phyloP scores from a whole-genome alignment of 2,888 invertebrate species.

The Gerris lacustris region DNA sequence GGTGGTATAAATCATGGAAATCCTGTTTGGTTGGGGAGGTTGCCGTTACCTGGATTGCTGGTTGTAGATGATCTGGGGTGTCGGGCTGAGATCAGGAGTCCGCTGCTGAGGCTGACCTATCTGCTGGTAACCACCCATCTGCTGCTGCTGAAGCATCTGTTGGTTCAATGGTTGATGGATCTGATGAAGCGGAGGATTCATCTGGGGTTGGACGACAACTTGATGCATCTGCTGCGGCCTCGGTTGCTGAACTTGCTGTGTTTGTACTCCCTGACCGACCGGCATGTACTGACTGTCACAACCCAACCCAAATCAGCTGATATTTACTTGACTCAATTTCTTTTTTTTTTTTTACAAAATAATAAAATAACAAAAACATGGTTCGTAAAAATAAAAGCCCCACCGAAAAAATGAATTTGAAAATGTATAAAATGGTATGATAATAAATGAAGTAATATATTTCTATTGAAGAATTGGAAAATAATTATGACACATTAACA shows the following conservation, averaged over 20 bases:
- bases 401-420: too few relatives aligned
- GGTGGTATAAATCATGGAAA: too few relatives aligned
- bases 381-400: too few relatives aligned
- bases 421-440: too few relatives aligned
- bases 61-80: neutral
- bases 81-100: constrained; percentile 1
- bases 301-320: neutral
- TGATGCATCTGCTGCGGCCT: neutral
- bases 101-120: neutral
- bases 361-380: too few relatives aligned
- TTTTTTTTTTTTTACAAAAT: too few relatives aligned
- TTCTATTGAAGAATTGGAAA: too few relatives aligned
- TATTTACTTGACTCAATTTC: too few relatives aligned
- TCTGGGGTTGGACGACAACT: neutral
- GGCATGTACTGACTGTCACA: constrained; percentile 1
- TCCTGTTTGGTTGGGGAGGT: too few relatives aligned
- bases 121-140: neutral
- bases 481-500: too few relatives aligned
- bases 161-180: neutral
- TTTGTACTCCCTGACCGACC: neutral
- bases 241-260: neutral
- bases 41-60: neutral
- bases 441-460: too few relatives aligned
- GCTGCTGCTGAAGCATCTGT: neutral
- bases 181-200: too few relatives aligned